These are phyloP conservation scores for Saccostrea glomerata DNA, from an alignment of 1,140 invertebrate species.

Conservation along the genomic window DNA sequence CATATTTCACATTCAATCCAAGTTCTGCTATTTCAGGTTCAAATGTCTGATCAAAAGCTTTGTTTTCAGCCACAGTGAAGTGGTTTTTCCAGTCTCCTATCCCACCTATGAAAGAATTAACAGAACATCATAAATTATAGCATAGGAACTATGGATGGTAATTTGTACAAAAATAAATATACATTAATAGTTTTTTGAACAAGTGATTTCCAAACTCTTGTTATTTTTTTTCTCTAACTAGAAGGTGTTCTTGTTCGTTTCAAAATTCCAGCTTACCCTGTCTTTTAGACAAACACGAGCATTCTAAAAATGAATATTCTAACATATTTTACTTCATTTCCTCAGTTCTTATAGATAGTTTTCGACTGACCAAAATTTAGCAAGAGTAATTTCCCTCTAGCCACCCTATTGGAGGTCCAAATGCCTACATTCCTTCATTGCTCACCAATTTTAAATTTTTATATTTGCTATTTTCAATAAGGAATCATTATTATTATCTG, in stretches of 20 bases:
- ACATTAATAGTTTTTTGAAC: neutral
- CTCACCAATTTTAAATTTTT: no score
- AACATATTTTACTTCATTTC: neutral
- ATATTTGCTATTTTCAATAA: no score
- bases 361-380: no score
- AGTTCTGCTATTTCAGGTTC: neutral
- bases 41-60: neutral
- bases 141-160: no score
- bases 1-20: neutral
- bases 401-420: no score
- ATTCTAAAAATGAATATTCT: neutral
- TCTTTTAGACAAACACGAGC: neutral
- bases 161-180: neutral
- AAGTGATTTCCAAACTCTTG: no score
- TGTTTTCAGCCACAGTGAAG: neutral
- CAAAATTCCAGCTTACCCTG: neutral
- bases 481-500: no score
- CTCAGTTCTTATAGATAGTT: no score
- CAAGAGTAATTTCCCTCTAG: no score
- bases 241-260: neutral
- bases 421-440: no score
- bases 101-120: neutral
- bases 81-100: neutral
- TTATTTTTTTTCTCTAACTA: no score
- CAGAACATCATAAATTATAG: no score